A percentile compares a stretch with the other conserved stretches of the same genome.
Evolutionary conservation across 2,888 invertebrate genomes (phyloP).

Genomic region (Trichopoda pennipes): DNA sequence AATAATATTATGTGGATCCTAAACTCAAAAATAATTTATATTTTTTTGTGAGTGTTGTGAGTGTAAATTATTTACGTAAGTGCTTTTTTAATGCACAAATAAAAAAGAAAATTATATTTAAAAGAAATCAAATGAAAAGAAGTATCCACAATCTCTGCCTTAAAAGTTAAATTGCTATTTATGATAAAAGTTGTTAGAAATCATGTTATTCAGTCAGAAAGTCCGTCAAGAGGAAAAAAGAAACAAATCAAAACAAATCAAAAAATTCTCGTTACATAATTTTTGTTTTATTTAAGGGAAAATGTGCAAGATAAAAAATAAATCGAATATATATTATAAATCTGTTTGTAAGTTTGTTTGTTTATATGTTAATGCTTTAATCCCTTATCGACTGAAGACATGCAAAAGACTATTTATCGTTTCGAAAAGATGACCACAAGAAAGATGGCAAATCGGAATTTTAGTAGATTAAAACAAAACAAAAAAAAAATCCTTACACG

Average conservation of each 20-base stretch:
- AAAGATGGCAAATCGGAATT: too few relatives aligned
- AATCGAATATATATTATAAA: too few relatives aligned
- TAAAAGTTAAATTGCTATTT: slow-evolving; percentile 19
- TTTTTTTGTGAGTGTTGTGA: not conserved
- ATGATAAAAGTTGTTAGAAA: too few relatives aligned
- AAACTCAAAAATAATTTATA: slow-evolving; percentile 50
- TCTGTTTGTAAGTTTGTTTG: too few relatives aligned
- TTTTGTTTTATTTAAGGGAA: slow-evolving; percentile 20
- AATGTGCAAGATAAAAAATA: not conserved
- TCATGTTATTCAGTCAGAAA: not conserved
- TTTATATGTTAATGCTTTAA: too few relatives aligned
- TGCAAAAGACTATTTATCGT: too few relatives aligned
- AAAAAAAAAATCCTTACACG: too few relatives aligned
- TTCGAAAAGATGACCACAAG: too few relatives aligned
- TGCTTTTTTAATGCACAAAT: slow-evolving; percentile 41
- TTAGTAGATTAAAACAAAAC: too few relatives aligned
- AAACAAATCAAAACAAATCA: not conserved
- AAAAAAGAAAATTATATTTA: slow-evolving; percentile 3
- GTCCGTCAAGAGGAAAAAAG: not conserved
- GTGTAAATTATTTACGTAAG: slow-evolving; percentile 50
- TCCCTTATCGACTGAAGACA: too few relatives aligned
- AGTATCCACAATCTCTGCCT: slow-evolving; percentile 49
- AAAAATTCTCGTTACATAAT: not conserved
- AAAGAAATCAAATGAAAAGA: slow-evolving; percentile 16
- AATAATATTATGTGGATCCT: slow-evolving; percentile 36